These are phyloP conservation scores for Ovibos moschatus DNA, from an alignment of 2,113 vertebrate species.

Conservation along the genomic window DNA sequence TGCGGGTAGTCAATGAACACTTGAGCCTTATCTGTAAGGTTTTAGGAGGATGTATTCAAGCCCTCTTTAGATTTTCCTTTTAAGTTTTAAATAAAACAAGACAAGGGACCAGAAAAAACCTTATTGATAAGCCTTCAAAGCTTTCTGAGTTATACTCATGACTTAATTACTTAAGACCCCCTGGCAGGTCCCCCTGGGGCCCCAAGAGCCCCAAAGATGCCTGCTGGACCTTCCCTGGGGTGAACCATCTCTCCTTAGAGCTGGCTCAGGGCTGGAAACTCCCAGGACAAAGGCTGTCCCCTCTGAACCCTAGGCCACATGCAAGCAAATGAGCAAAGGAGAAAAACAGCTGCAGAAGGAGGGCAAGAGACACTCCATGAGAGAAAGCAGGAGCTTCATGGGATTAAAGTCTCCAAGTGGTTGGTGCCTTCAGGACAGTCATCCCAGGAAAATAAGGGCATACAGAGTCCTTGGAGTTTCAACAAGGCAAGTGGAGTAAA, in stretches of 20 bases:
- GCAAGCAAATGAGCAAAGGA: background rate
- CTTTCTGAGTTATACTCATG: background rate
- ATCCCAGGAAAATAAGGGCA: background rate
- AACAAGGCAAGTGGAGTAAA: background rate
- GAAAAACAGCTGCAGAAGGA: fast-evolving
- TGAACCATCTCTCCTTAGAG: background rate
- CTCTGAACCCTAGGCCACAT: background rate
- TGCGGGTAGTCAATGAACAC: fast-evolving
- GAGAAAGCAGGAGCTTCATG: background rate
- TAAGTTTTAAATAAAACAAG: background rate
- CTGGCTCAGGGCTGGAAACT: background rate
- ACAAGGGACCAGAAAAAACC: background rate
- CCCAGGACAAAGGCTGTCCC: background rate
- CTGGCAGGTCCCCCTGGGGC: background rate
- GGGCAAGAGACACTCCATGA: background rate
- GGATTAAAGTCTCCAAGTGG: background rate
- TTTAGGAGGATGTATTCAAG: background rate
- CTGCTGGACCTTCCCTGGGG: too few relatives aligned
- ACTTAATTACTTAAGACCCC: background rate
- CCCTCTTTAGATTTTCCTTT: background rate
- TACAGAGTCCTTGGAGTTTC: too few relatives aligned
- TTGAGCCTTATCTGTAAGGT: background rate
- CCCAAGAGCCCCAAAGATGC: background rate
- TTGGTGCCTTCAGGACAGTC: too few relatives aligned
- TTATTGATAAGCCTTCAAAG: background rate